phyloP scores from a whole-genome alignment of 92 coral and sea anemone genomes.

The Parazoanthus darwini region DNA sequence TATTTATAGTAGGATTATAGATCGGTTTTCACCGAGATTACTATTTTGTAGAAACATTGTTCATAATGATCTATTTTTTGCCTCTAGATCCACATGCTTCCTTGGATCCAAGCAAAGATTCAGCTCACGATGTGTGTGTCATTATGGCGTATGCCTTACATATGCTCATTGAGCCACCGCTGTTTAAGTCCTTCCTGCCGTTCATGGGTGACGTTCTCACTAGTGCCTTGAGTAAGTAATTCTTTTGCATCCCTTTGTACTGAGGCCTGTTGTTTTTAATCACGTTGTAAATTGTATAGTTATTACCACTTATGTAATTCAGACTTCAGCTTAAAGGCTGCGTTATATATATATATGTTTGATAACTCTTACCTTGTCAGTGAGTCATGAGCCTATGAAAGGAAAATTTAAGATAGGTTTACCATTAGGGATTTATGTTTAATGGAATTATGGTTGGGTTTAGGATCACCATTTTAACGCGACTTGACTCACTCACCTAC shows the following conservation, averaged over 20 bases:
- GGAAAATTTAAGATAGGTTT: no score
- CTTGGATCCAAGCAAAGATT: slow-evolving; percentile 65
- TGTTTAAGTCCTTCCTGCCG: slow-evolving; percentile 83
- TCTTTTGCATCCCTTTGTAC: neutral
- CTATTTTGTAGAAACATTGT: neutral
- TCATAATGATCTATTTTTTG: neutral
- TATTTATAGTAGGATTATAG: no score
- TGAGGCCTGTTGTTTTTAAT: neutral
- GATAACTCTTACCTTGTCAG: no score
- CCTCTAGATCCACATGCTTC: slow-evolving; percentile 74
- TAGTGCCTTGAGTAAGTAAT: slow-evolving; percentile 90
- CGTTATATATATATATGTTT: no score
- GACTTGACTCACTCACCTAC: no score
- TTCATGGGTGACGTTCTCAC: slow-evolving; percentile 91
- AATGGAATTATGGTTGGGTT: no score
- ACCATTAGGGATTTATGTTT: no score
- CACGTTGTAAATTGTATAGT: no score
- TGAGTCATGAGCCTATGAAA: neutral
- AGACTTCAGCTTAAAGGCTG: no score
- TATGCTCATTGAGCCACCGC: slow-evolving; percentile 77
- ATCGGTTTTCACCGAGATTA: neutral
- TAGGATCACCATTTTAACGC: no score
- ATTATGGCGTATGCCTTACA: slow-evolving; percentile 87
- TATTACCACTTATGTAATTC: no score
- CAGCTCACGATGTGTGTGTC: slow-evolving; percentile 84